phyloP scores from a whole-genome alignment of 2,888 invertebrate genomes.

The Exocentrus adspersus region DNA sequence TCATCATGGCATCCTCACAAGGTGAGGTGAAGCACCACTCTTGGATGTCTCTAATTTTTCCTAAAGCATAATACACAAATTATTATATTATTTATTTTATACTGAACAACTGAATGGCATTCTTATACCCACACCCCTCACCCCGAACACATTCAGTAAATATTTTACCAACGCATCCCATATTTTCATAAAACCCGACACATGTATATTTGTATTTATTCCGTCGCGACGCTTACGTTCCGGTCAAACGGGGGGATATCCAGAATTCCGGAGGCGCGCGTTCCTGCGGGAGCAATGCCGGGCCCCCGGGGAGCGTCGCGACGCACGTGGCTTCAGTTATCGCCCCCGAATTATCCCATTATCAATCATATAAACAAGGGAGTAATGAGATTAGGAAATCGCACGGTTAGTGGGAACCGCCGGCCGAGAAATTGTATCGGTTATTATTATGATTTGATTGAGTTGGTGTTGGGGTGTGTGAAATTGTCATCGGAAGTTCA shows the following conservation, averaged over 20 bases:
- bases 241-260: conserved; percentile 35
- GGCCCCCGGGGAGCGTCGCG: conserved; percentile 38
- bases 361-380: conserved; percentile 60
- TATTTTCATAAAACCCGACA: conserved; percentile 48
- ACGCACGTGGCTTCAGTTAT: conserved; percentile 56
- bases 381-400: conserved; percentile 56
- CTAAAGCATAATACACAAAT: too few relatives aligned
- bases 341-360: conserved; percentile 55
- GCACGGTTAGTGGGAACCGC: conserved; percentile 29
- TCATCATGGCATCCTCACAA: conserved; percentile 52
- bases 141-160: not conserved
- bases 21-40: conserved; percentile 46
- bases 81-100: too few relatives aligned
- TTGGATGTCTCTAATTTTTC: conserved; percentile 51
- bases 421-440: conserved; percentile 36
- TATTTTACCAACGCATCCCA: conserved; percentile 25
- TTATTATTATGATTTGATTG: conserved; percentile 41
- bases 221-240: conserved; percentile 36
- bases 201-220: conserved; percentile 39
- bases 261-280: conserved; percentile 27
- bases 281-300: conserved; percentile 41
- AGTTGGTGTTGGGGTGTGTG: conserved; percentile 11
- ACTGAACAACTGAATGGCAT: too few relatives aligned
- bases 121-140: not conserved
- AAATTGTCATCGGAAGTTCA: conserved; percentile 14